A percentile compares a stretch with the other conserved stretches of the same genome.
phyloP scores from a whole-genome alignment of 2,797 vertebrate species.

The Arrhamphus sclerolepis region DNA sequence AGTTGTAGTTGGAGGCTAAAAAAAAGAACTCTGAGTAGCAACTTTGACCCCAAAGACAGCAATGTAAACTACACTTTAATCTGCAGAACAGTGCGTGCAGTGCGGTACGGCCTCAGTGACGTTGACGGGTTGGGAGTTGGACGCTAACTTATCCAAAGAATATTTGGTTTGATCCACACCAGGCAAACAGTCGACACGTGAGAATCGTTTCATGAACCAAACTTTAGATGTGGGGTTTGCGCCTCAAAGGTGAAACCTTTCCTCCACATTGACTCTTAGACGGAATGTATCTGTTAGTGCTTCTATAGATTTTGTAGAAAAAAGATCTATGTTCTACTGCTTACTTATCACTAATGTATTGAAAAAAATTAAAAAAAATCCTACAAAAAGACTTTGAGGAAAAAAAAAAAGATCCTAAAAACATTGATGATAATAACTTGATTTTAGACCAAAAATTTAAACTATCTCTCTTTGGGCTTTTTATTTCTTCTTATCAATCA shows the following conservation, averaged over 20 bases:
- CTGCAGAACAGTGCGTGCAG: slow-evolving; percentile 30
- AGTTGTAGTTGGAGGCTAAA: slow-evolving; percentile 17
- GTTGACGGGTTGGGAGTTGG: slow-evolving; percentile 49
- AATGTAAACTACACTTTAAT: slow-evolving; percentile 4
- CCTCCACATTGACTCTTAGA: slow-evolving; percentile 84
- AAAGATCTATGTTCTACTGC: slow-evolving; percentile 88
- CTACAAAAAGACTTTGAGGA: slow-evolving; percentile 74
- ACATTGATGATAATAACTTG: slow-evolving; percentile 83
- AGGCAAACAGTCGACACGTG: slow-evolving; percentile 57
- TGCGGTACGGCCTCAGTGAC: slow-evolving; percentile 54
- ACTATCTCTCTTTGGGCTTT: slow-evolving; percentile 79
- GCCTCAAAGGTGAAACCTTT: slow-evolving; percentile 68
- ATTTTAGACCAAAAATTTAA: slow-evolving; percentile 92
- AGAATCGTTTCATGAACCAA: slow-evolving; percentile 71
- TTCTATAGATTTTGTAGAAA: slow-evolving; percentile 89
- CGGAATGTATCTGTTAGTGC: slow-evolving; percentile 90
- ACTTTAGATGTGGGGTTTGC: slow-evolving; percentile 65
- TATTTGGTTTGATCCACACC: slow-evolving; percentile 71
- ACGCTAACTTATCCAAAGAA: slow-evolving; percentile 74
- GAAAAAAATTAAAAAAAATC: slow-evolving; percentile 82
- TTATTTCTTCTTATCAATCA: slow-evolving; percentile 59
- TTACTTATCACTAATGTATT: slow-evolving; percentile 86
- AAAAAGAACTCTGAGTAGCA: slow-evolving; percentile 32
- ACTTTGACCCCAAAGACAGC: slow-evolving; percentile 38
- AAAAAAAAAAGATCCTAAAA: slow-evolving; percentile 80